phyloP scores from a whole-genome alignment of 1,140 invertebrate genomes.

The Drosophila saltans region DNA sequence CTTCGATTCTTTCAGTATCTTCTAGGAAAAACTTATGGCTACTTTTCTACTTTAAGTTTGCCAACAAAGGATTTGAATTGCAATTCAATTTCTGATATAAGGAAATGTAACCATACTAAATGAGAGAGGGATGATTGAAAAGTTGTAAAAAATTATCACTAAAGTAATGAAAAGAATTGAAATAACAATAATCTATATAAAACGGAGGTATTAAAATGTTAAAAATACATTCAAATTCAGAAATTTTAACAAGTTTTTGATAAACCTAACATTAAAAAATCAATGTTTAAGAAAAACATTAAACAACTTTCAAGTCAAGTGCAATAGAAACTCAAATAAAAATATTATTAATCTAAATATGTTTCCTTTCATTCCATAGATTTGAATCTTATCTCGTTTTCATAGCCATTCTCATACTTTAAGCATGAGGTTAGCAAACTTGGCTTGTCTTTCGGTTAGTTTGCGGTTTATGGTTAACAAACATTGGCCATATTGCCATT shows the following conservation, averaged over 20 bases:
- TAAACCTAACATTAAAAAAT: too few species aligned
- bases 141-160: not conserved
- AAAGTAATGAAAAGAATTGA: too few species aligned
- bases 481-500: conserved; percentile 18
- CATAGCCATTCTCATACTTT: conserved; percentile 3
- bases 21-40: conserved; percentile 48
- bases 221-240: too few species aligned
- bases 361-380: not conserved
- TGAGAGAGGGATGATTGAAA: conserved; percentile 4
- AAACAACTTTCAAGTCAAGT: not conserved
- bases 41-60: conserved; percentile 70
- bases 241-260: too few species aligned
- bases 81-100: conserved; percentile 29
- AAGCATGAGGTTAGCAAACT: conserved; percentile 22
- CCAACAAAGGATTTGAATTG: conserved; percentile 38
- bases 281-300: too few species aligned
- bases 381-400: not conserved
- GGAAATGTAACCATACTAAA: conserved; percentile 21
- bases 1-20: conserved; percentile 11
- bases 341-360: not conserved
- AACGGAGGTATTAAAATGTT: too few species aligned
- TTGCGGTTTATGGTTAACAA: conserved; percentile 37
- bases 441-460: conserved; percentile 28
- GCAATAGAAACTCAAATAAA: not conserved
- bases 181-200: not conserved